Percentiles rank a stretch among this genome's conserved stretches.
phyloP scores from a whole-genome alignment of 2,888 invertebrate species.

The Tenodera sinensis region DNA sequence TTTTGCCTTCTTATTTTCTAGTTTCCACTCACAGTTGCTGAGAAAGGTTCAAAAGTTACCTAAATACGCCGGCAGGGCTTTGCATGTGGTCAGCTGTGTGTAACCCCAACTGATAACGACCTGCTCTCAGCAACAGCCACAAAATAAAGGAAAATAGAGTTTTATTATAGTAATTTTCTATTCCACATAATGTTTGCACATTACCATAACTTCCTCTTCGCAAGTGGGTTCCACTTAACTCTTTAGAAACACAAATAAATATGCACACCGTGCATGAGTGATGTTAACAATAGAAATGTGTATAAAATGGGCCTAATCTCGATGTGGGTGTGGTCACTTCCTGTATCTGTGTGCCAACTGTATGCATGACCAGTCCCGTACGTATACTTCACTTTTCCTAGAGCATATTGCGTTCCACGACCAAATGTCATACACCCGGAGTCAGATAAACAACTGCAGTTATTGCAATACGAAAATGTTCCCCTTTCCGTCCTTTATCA shows the following conservation, averaged over 20 bases:
- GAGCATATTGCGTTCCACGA: not conserved
- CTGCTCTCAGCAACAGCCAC: not conserved
- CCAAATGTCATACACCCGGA: not conserved
- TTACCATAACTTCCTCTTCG: not conserved
- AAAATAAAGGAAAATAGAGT: not conserved
- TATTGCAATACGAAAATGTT: not conserved
- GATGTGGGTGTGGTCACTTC: not conserved
- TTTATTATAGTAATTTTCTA: not conserved
- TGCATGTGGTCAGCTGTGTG: not conserved
- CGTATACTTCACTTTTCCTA: not conserved
- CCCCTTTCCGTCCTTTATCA: not conserved
- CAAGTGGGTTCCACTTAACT: not conserved
- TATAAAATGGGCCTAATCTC: not conserved
- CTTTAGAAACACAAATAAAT: not conserved
- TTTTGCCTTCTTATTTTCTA: not conserved
- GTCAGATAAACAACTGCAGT: not conserved
- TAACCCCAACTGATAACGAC: not conserved
- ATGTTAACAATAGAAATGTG: not conserved
- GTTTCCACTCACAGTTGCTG: not conserved
- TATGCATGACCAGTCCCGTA: not conserved
- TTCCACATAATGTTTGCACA: not conserved
- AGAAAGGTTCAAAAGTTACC: not conserved
- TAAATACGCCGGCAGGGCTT: not conserved
- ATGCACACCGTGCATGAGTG: not conserved
- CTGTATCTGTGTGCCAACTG: not conserved